Conservation (phyloP, 2,888 invertebrate species). For the Alcis repandata region DNA sequence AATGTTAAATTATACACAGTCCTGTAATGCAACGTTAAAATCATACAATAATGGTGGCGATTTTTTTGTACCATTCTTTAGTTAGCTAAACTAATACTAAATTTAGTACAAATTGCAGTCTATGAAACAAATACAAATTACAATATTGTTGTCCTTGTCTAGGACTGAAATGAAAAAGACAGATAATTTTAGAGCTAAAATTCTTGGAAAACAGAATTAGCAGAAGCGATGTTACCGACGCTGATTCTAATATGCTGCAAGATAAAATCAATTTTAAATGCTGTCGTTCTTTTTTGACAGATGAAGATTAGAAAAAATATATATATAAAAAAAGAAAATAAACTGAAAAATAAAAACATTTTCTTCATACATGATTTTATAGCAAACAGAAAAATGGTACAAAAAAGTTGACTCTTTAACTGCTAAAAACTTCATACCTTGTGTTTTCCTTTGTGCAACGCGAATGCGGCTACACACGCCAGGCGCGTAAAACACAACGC, state of each 20-base stretch:
- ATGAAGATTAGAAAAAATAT: background rate
- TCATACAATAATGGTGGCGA: background rate
- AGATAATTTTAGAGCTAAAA: background rate
- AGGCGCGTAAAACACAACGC: too few species aligned
- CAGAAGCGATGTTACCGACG: background rate
- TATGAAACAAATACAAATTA: too few species aligned
- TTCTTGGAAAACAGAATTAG: background rate
- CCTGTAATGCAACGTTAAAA: background rate
- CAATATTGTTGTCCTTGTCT: background rate
- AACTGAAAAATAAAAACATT: too few species aligned
- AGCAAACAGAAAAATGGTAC: too few species aligned
- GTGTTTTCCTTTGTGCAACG: too few species aligned
- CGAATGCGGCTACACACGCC: too few species aligned
- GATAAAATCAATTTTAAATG: background rate
- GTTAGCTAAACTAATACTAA: background rate
- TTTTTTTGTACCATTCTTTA: too few species aligned
- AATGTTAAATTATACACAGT: background rate
- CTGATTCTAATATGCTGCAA: background rate
- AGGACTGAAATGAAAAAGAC: background rate
- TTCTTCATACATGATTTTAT: too few species aligned
- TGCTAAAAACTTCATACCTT: too few species aligned
- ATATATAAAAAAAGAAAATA: too few species aligned
- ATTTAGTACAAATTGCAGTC: background rate
- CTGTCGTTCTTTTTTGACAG: background rate
- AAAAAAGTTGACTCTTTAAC: too few species aligned